Percentiles rank a stretch among this genome's conserved stretches.
phyloP scores from a whole-genome alignment of 2,888 invertebrate genomes.

The Polia nebulosa region DNA sequence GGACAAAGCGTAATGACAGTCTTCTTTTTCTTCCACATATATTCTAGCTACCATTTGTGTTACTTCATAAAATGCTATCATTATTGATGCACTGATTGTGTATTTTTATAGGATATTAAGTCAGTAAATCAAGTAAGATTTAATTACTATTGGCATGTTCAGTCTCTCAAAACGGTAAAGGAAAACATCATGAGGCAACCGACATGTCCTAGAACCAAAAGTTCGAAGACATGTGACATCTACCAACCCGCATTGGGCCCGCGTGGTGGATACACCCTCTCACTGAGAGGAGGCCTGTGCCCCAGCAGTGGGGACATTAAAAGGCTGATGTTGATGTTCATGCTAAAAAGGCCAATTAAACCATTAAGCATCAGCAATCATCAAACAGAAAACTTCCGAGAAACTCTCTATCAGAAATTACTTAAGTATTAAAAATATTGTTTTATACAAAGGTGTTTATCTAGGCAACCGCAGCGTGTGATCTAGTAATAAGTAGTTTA shows the following conservation, averaged over 20 bases:
- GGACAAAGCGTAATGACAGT: neutral
- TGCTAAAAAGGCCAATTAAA: neutral
- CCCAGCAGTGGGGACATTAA: no score
- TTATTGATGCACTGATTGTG: neutral
- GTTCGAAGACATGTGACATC: no score
- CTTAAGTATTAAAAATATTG: neutral
- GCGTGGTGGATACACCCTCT: no score
- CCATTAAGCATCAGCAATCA: neutral
- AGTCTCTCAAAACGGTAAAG: no score
- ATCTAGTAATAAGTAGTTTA: conserved; percentile 55
- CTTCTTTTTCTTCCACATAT: neutral
- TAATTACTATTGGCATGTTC: no score
- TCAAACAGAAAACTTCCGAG: neutral
- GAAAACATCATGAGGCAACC: no score
- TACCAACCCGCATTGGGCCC: no score
- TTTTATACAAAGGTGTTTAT: conserved; percentile 15
- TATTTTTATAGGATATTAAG: no score
- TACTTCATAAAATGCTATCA: neutral
- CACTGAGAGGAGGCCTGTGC: no score
- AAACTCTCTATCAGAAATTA: neutral
- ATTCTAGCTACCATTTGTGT: neutral
- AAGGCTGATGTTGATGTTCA: no score
- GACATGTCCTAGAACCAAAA: no score
- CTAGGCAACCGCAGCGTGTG: conserved; percentile 41
- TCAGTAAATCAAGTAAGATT: no score